A percentile compares a stretch with the other conserved stretches of the same genome.
These are phyloP conservation scores for Lacanobia wlatinum DNA, from an alignment of 2,888 invertebrate genomes.

Conservation along the genomic window DNA sequence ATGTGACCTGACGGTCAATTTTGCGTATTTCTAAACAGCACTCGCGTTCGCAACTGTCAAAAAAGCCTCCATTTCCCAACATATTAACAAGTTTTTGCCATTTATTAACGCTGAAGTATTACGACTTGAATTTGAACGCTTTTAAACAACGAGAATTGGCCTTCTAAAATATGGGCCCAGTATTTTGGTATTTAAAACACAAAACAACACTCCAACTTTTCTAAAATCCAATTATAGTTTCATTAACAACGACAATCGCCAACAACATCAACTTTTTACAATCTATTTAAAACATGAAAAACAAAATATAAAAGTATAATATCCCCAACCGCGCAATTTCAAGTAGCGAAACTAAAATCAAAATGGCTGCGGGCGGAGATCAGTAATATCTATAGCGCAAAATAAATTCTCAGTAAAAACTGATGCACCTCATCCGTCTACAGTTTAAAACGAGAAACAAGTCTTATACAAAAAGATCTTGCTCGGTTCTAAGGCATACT, in stretches of 20 bases:
- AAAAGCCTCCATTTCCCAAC: neutral
- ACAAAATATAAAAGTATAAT: slow-evolving; percentile 50
- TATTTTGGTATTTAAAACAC: neutral
- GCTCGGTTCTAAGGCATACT: slow-evolving; percentile 66
- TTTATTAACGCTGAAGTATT: neutral
- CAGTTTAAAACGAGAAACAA: slow-evolving; percentile 80
- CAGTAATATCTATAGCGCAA: slow-evolving; percentile 62
- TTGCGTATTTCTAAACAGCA: too few species aligned
- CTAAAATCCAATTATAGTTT: slow-evolving; percentile 47
- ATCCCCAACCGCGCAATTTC: slow-evolving; percentile 74
- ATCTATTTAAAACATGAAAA: slow-evolving; percentile 20
- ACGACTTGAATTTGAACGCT: neutral
- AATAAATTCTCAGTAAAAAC: slow-evolving; percentile 80
- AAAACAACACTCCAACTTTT: slow-evolving; percentile 19
- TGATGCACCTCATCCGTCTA: slow-evolving; percentile 82
- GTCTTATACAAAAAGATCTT: slow-evolving; percentile 67
- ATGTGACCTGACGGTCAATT: too few species aligned
- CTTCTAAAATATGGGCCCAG: neutral
- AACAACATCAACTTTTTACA: slow-evolving; percentile 35
- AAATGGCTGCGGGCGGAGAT: slow-evolving; percentile 81
- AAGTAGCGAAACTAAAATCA: slow-evolving; percentile 86
- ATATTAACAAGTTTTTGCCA: neutral
- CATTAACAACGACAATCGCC: slow-evolving; percentile 47
- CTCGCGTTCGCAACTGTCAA: too few species aligned
- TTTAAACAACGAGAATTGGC: neutral